These are phyloP conservation scores for Prunella strophiata DNA, from an alignment of 2,797 vertebrate genomes.

Conservation along the genomic window DNA sequence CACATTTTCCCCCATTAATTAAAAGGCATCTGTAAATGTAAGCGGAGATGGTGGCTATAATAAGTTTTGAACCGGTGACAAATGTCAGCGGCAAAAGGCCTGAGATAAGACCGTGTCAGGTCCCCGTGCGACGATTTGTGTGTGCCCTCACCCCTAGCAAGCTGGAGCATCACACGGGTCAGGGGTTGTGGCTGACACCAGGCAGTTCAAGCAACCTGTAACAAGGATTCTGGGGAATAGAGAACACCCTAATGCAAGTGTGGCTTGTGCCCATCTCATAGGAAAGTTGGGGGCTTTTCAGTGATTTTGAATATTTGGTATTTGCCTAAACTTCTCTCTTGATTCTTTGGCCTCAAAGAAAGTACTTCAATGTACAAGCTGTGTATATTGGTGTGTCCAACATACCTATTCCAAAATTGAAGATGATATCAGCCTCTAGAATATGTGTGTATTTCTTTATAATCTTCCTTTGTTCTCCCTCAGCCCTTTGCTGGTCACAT, in stretches of 20 bases:
- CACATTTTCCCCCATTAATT: slow-evolving; percentile 62
- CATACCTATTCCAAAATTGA: neutral
- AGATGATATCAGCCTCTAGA: neutral
- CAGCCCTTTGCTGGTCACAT: neutral
- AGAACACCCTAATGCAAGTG: fast-evolving
- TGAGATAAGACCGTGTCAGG: neutral
- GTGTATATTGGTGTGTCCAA: neutral
- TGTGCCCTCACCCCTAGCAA: neutral
- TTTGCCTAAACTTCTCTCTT: neutral
- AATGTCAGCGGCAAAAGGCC: slow-evolving; percentile 39
- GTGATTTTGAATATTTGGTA: neutral
- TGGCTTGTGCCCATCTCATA: neutral
- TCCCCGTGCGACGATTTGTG: fast-evolving
- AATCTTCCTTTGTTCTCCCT: neutral
- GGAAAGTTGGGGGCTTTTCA: neutral
- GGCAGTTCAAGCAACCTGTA: neutral
- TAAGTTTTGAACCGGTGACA: slow-evolving; percentile 38
- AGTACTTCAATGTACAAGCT: fast-evolving
- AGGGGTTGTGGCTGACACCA: neutral
- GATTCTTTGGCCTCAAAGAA: neutral
- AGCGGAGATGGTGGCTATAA: slow-evolving; percentile 37
- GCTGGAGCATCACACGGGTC: neutral
- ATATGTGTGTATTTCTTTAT: fast-evolving
- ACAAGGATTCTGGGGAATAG: fast-evolving
- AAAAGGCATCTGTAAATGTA: slow-evolving; percentile 65